A percentile compares a stretch with the other conserved stretches of the same genome.
Evolutionary conservation across 2,797 vertebrate species (phyloP).

Genomic region (Nyctalus aviator): DNA sequence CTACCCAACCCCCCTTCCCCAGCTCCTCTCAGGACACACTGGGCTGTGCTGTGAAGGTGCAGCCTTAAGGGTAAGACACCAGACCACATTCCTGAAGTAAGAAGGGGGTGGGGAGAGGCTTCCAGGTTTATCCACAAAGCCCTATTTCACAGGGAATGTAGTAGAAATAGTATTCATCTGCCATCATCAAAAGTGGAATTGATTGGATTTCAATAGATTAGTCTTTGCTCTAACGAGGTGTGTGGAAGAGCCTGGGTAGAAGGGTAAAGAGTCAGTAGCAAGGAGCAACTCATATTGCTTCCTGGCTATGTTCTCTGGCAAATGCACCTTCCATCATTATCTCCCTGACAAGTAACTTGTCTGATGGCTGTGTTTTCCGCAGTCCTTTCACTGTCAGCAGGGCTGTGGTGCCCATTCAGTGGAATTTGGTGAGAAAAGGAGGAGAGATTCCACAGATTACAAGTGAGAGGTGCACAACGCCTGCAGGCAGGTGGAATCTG

Average conservation of each 20-base stretch:
- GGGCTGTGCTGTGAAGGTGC: not conserved
- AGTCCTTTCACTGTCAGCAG: not conserved
- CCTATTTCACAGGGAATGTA: constrained; percentile 32
- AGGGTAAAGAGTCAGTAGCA: not conserved
- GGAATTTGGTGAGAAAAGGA: constrained; percentile 6
- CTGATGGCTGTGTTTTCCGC: not conserved
- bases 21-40: not conserved
- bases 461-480: not conserved
- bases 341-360: not conserved
- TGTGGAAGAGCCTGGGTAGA: not conserved
- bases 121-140: not conserved
- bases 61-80: not conserved
- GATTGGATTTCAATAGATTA: constrained; percentile 53
- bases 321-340: not conserved
- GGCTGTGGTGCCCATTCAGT: not conserved
- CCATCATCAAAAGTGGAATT: constrained; percentile 49
- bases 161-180: constrained; percentile 56
- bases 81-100: not conserved
- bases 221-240: constrained; percentile 63
- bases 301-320: constrained; percentile 37
- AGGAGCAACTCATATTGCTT: not conserved
- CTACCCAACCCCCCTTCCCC: not conserved
- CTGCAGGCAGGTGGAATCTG: not conserved
- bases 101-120: not conserved
- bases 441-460: no score